Evolutionary conservation across 1,140 invertebrate genomes (phyloP), one percentile per base, ranked within the genome.

Genomic region (Meloidogyne chitwoodi): DNA sequence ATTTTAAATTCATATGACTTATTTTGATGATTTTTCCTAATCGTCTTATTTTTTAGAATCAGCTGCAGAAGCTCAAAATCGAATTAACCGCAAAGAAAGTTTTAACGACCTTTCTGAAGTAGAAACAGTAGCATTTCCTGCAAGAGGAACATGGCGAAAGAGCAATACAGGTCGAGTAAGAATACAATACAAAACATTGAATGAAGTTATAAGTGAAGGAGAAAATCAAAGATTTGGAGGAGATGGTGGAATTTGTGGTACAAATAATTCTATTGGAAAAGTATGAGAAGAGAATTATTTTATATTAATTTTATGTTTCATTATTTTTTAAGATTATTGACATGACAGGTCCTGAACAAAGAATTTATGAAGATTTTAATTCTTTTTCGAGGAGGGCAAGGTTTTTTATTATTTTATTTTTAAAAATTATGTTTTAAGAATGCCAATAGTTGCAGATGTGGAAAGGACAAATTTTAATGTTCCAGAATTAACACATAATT

Each of bases 331-430:
- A 98, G 86, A 95, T 99, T 8, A 98, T 99, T 77, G 96, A 99
- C 87, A 94, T 98, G 94, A 98, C 95, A 48, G 96, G 95, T 3
- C 93, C 93, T 0, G 93, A 98, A 87, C 92, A 94, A 84, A 91
- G 93, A 81, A 93, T 98, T 41, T 90, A 99, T 0, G 94, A 93
- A 87, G 89, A 83, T 67, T 85, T 84, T 75, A 74, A 85, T 67
- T 78, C 84, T 10, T 84, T 84, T 68, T 68, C 80, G 19, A 69
- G 76, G 26, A 81, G 83, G 56, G 76, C 81, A 26, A 80, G 64
- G 88, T 89, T 82, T 64, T 68, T 68, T 81, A 74, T 24, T 16
- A n/a, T 29, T 31, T 22, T 48, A 29, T 22, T 38, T 4, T n/a
- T 75, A 34, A 26, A 56, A 1, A 34, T 34, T n/a, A 22, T 38